Percentiles rank a stretch among this genome's conserved stretches.
Conservation (phyloP, 2,113 vertebrate species). For the Trogon surrucura region DNA sequence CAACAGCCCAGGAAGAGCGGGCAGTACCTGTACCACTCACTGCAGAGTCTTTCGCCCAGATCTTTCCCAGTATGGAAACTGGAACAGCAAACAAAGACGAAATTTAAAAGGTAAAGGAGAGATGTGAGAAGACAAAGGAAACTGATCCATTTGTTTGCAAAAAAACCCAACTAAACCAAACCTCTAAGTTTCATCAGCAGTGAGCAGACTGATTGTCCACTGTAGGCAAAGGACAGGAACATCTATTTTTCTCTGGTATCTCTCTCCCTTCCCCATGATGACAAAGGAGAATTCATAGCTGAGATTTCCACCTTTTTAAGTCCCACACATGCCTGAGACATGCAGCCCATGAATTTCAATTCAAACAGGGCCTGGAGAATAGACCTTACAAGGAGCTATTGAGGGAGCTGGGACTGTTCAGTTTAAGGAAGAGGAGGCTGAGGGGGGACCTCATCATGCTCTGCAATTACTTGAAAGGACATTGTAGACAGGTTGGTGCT, state of each 20-base stretch:
- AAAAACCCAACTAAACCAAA: background rate
- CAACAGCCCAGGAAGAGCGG: background rate
- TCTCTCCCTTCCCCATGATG: background rate
- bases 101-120: background rate
- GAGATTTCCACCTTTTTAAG: background rate
- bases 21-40: background rate
- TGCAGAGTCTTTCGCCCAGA: background rate
- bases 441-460: too few relatives aligned
- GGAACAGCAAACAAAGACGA: background rate
- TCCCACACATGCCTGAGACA: background rate
- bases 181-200: background rate
- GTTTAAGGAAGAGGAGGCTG: too few relatives aligned
- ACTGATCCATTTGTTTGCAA: background rate
- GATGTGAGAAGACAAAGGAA: background rate
- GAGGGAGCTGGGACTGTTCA: too few relatives aligned
- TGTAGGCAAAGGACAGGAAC: background rate
- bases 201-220: background rate
- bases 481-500: too few relatives aligned
- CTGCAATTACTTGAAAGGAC: too few relatives aligned
- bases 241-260: background rate
- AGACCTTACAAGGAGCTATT: too few relatives aligned
- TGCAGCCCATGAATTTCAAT: background rate
- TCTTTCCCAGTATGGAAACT: background rate
- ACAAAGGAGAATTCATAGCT: background rate
- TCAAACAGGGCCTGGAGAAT: background rate